Percentiles rank a stretch among this genome's conserved stretches.
Conservation (phyloP, 1,140 invertebrate species). For the Xylocopa sonorina region DNA sequence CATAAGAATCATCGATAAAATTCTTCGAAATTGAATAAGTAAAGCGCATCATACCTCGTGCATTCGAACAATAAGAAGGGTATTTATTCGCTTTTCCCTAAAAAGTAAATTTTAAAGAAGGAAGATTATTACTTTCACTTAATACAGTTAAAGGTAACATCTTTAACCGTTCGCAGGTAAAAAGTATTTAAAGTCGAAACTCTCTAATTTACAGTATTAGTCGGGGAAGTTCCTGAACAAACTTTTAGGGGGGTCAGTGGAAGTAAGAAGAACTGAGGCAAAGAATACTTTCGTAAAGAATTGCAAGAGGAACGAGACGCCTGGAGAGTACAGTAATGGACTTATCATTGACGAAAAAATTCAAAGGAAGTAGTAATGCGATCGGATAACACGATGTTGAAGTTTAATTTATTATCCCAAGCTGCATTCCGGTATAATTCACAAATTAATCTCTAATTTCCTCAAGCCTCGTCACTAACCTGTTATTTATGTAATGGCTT, state of each 20-base stretch:
- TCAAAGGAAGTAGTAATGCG: not conserved
- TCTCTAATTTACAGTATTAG: constrained; percentile 15
- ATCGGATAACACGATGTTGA: too few species aligned
- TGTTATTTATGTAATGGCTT: too few species aligned
- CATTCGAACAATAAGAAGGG: not conserved
- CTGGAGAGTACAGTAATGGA: not conserved
- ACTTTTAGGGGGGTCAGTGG: not conserved
- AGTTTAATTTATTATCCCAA: too few species aligned
- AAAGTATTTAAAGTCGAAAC: constrained; percentile 20
- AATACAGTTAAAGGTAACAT: not conserved
- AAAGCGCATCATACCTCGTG: not conserved
- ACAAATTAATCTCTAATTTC: too few species aligned
- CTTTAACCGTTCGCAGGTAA: not conserved
- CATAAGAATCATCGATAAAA: too few species aligned
- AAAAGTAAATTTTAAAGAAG: not conserved
- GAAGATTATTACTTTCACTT: not conserved
- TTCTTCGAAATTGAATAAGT: too few species aligned
- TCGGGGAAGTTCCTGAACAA: not conserved
- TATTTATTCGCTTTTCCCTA: not conserved
- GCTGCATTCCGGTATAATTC: too few species aligned
- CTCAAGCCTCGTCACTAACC: too few species aligned
- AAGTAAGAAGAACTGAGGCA: not conserved
- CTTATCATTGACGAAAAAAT: not conserved
- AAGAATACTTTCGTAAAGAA: not conserved
- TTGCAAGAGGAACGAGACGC: not conserved